Conservation (phyloP, 2,888 invertebrate genomes). For the Caenorhabditis sp. region DNA sequence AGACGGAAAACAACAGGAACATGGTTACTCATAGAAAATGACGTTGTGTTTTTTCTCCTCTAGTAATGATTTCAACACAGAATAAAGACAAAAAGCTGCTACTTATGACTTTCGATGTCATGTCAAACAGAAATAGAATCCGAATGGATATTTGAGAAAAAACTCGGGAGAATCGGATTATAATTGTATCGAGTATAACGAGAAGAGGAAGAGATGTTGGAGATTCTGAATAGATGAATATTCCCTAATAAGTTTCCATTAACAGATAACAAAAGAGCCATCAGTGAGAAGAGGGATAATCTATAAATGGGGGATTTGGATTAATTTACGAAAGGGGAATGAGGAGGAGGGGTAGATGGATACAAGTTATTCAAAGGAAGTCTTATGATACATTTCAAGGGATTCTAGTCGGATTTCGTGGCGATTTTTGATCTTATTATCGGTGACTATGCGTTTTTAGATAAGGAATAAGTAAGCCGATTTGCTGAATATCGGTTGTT, state of each 20-base stretch:
- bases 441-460: slow-evolving; percentile 2
- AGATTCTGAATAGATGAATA: slow-evolving; percentile 14
- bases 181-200: slow-evolving; percentile 43
- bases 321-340: background rate
- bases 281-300: slow-evolving; percentile 7
- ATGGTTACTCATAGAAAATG: background rate
- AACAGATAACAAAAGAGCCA: slow-evolving; percentile 27
- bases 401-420: slow-evolving; percentile 27
- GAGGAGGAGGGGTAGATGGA: slow-evolving; percentile 1
- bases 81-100: slow-evolving; percentile 8
- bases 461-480: background rate
- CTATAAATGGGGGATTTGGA: slow-evolving; percentile 26
- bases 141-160: slow-evolving; percentile 30
- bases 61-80: slow-evolving; percentile 11
- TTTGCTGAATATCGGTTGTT: no score
- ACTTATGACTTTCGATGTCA: slow-evolving; percentile 20
- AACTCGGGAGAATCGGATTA: slow-evolving; percentile 35
- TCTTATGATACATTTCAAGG: slow-evolving; percentile 37
- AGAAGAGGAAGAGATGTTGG: background rate
- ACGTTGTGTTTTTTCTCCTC: slow-evolving; percentile 13
- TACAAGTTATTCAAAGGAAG: slow-evolving; percentile 31
- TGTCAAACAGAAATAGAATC: slow-evolving; percentile 1
- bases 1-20: slow-evolving; percentile 3
- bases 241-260: slow-evolving; percentile 26
- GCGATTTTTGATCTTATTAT: slow-evolving; percentile 3